Evolutionary conservation across 2,888 invertebrate species (phyloP), one percentile per base, ranked within the genome.

Genomic region (Tuta absoluta): DNA sequence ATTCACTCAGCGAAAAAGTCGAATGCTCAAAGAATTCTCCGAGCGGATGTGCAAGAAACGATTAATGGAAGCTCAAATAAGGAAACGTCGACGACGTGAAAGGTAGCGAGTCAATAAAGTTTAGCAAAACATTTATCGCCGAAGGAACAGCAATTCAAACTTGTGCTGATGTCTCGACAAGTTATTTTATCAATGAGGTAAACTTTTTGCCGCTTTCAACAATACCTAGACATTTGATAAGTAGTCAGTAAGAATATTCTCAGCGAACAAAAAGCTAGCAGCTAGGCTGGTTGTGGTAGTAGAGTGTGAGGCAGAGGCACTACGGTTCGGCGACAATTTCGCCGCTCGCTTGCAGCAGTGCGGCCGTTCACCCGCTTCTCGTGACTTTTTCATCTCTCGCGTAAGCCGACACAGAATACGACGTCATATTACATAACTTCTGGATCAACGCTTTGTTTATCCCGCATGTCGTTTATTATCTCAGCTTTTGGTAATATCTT

Each of bases 281-380:
- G 41, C 41, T 1, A 41, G 41, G 41, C 14, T 11, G 2, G 41
- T 5, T 41, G 41, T 12, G 19, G 48, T 10, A 2, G n/a, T n/a
- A 41, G n/a, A 41, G n/a, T 2, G 2, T 41, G 41, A n/a, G n/a
- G n/a, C 8, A 41, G 17, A n/a, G 2, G 17, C 17, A 45, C n/a
- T 48, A 19, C 14, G 71, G 72, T 72, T 73, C 70, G 71, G 70
- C 70, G 66, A 72, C 70, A 77, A 77, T 75, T 77, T 76, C 67
- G 72, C 72, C 71, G 68, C 66, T 69, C 66, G 66, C 67, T 72
- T 17, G 67, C 17, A 7, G 51, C 21, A 19, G 19, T 67, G 12
- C 66, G 84, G 80, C 67, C 85, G 72, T 82, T 82, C 76, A 82
- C 81, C 81, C 71, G 57, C 65, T 51, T 63, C 69, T 68, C 71